Conservation (phyloP, 1,140 invertebrate genomes). For the Diachasma alloeum region DNA sequence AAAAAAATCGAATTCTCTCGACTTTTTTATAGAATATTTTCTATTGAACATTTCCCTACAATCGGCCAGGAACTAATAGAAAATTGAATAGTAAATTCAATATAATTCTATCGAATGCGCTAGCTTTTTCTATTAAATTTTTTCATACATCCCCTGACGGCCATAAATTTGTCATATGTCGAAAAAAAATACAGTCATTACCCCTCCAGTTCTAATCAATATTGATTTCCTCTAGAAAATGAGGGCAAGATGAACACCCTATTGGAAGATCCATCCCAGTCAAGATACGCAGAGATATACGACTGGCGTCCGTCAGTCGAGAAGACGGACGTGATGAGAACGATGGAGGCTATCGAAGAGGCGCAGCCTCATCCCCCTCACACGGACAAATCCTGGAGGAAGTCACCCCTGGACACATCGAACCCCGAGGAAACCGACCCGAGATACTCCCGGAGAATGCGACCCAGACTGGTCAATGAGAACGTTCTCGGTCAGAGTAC, state of each 20-base stretch:
- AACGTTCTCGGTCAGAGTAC: conserved; percentile 58
- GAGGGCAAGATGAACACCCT: conserved; percentile 77
- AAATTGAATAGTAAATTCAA: too few species aligned
- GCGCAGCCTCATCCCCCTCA: conserved; percentile 71
- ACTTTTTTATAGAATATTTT: conserved; percentile 10
- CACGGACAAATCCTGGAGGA: conserved; percentile 82
- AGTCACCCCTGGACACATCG: conserved; percentile 74
- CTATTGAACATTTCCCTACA: too few species aligned
- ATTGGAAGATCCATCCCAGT: conserved; percentile 68
- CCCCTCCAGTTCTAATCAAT: too few species aligned
- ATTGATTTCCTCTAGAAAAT: too few species aligned
- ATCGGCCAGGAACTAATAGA: too few species aligned
- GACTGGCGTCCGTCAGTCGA: conserved; percentile 85
- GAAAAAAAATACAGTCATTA: too few species aligned
- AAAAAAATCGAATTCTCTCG: neutral
- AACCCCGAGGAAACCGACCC: conserved; percentile 42
- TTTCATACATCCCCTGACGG: too few species aligned
- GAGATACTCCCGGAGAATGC: conserved; percentile 67
- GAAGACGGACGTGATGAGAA: conserved; percentile 82
- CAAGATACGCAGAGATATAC: conserved; percentile 73
- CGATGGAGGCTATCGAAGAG: conserved; percentile 88
- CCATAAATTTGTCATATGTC: too few species aligned
- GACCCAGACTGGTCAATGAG: conserved; percentile 64
- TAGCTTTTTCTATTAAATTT: too few species aligned
- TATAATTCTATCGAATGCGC: too few species aligned